Evolutionary conservation across 2,888 invertebrate genomes (phyloP).

Genomic region (Buathra laborator): DNA sequence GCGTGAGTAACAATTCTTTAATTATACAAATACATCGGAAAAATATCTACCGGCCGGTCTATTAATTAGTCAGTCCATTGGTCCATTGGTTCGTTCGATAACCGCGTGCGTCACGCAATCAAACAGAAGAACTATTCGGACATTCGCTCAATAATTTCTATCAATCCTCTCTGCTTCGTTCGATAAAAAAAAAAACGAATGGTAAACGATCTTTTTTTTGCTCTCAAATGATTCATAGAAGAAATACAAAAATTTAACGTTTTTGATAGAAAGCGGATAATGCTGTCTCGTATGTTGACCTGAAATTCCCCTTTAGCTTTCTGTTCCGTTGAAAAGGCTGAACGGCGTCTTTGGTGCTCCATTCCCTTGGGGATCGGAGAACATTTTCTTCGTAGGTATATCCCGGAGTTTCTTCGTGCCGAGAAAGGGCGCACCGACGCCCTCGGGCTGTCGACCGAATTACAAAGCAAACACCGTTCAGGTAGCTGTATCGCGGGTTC

Average conservation of each 20-base stretch:
- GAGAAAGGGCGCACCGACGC: constrained; percentile 47
- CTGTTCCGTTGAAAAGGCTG: constrained; percentile 30
- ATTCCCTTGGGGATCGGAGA: constrained; percentile 49
- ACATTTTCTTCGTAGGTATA: constrained; percentile 8
- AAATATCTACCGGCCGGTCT: too few relatives aligned
- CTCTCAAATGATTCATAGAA: not conserved
- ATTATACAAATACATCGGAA: too few relatives aligned
- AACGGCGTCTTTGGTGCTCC: constrained; percentile 46
- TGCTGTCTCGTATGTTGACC: constrained; percentile 38
- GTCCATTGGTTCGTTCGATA: too few relatives aligned
- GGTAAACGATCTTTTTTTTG: not conserved
- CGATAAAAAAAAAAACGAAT: not conserved
- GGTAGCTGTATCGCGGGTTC: constrained; percentile 19
- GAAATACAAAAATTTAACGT: constrained; percentile 33
- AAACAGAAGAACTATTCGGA: not conserved
- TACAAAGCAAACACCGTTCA: constrained; percentile 74
- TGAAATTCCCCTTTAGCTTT: constrained; percentile 34
- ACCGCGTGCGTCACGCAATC: too few relatives aligned
- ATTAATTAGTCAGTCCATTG: too few relatives aligned
- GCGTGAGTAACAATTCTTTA: too few relatives aligned
- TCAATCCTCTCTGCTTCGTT: not conserved
- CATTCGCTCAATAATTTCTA: not conserved
- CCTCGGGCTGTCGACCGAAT: constrained; percentile 75
- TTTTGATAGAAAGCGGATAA: constrained; percentile 54
- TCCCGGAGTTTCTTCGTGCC: not conserved